Evolutionary conservation across 2,797 vertebrate genomes (phyloP).

Genomic region (Pseudopleuronectes americanus): DNA sequence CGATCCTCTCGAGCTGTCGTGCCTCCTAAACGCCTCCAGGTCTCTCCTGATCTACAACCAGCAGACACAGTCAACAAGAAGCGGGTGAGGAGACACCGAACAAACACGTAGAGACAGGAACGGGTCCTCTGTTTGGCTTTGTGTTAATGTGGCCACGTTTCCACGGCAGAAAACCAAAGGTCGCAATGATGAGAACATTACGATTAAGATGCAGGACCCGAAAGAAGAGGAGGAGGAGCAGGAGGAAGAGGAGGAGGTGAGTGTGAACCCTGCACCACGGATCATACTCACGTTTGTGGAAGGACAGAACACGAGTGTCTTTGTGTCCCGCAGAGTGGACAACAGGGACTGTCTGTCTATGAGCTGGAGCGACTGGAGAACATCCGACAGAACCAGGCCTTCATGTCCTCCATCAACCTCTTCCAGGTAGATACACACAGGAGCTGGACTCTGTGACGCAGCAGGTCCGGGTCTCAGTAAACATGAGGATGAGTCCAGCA

Average conservation of each 20-base stretch:
- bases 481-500: no score
- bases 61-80: background rate
- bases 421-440: slow-evolving; percentile 77
- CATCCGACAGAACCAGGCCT: slow-evolving; percentile 89
- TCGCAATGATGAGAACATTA: background rate
- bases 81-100: slow-evolving; percentile 18
- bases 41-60: slow-evolving; percentile 12
- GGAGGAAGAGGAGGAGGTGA: slow-evolving; percentile 22
- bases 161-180: slow-evolving; percentile 26
- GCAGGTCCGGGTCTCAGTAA: background rate
- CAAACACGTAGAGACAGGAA: fast-evolving
- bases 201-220: background rate
- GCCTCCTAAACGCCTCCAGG: slow-evolving; percentile 40
- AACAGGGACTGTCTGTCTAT: slow-evolving; percentile 83
- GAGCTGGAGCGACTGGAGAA: slow-evolving; percentile 91
- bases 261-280: background rate
- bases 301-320: background rate
- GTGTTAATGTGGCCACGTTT: background rate
- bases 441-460: no score
- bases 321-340: slow-evolving; percentile 28
- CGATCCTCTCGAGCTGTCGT: slow-evolving; percentile 25
- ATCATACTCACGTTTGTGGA: background rate
- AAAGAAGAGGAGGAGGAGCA: slow-evolving; percentile 30
- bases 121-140: no score
- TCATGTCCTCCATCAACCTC: slow-evolving; percentile 89